Evolutionary conservation across 1,140 invertebrate genomes (phyloP), one percentile per base, ranked within the genome.

Genomic region (Glossosoma conforme): DNA sequence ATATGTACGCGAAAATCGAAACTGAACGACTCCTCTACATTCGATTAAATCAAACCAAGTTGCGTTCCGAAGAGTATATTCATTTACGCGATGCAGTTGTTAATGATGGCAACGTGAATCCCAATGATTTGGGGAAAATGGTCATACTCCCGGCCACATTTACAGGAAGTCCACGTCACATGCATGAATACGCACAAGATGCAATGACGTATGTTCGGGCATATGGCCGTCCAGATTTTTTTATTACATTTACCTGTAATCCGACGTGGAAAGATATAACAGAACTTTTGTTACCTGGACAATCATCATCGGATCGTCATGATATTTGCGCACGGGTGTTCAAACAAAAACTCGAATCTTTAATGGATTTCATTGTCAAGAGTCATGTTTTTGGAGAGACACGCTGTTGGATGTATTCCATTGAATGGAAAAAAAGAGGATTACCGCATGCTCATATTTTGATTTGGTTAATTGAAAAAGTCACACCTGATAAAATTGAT

Each of bases 1-100:
- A 78, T 60, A 70, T 74, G 64, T 76, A 69, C 61, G 63, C 64
- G 2, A 75, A 75, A 65, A 63, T 77, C 21, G 74, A 77, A 65
- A 68, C 57, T 2, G 65, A 73, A 55, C 50, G 67, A 36, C 58
- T 75, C n/a, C 45, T 62, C 53, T 76, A 60, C 47, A 67, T 74
- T 25, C 32, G 62, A 24, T 58, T 62, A n/a, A 69, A 76, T 56
- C 72, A 78, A 60, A 56, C 32, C 3, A 56, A 58, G 35, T 44
- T 61, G 20, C 33, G 56, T 36, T n/a, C 37, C 9, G 59, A 62
- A 30, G 19, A 63, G 8, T 62, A 62, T 24, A 60, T 62, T 28
- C 60, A 65, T 46, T 50, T 67, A 9, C 53, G 56, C 30, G 65
- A 65, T 64, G 61, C 65, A 15, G 51, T 67, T 15, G 42, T 30